A percentile compares a stretch with the other conserved stretches of the same genome.
Evolutionary conservation across 2,888 invertebrate species (phyloP).

Genomic region (Choristoneura rosaceana): DNA sequence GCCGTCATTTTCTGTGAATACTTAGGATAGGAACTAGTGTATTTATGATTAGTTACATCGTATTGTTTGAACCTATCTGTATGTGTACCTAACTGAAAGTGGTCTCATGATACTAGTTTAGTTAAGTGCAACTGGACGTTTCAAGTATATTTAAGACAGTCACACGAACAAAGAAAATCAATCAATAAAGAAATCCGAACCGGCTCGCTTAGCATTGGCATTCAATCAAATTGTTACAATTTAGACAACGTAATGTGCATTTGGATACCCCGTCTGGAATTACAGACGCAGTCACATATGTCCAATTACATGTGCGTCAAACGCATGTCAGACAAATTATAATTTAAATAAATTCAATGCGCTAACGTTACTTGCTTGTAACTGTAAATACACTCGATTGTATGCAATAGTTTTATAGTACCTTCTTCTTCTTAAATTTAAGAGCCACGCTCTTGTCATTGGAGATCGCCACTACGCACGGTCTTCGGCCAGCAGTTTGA

Average conservation of each 20-base stretch:
- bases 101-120: background rate
- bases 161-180: background rate
- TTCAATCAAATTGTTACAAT: background rate
- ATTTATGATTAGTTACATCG: too few relatives aligned
- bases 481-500: too few relatives aligned
- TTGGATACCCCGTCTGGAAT: slow-evolving; percentile 42
- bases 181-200: background rate
- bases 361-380: background rate
- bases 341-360: slow-evolving; percentile 4
- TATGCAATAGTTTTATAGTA: background rate
- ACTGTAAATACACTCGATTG: slow-evolving; percentile 3
- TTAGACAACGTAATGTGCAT: slow-evolving; percentile 15
- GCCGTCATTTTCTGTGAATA: too few relatives aligned
- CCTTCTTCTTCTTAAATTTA: too few relatives aligned
- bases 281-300: slow-evolving; percentile 10
- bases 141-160: background rate
- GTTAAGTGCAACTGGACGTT: background rate
- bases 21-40: too few relatives aligned
- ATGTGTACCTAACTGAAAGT: too few relatives aligned
- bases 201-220: background rate
- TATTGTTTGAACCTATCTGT: too few relatives aligned
- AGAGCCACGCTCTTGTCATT: too few relatives aligned
- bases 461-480: too few relatives aligned
- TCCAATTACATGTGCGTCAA: slow-evolving; percentile 18
- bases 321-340: slow-evolving; percentile 4